These are phyloP conservation scores for Mionectes macconnelli DNA, from an alignment of 2,113 vertebrate genomes.

Conservation along the genomic window DNA sequence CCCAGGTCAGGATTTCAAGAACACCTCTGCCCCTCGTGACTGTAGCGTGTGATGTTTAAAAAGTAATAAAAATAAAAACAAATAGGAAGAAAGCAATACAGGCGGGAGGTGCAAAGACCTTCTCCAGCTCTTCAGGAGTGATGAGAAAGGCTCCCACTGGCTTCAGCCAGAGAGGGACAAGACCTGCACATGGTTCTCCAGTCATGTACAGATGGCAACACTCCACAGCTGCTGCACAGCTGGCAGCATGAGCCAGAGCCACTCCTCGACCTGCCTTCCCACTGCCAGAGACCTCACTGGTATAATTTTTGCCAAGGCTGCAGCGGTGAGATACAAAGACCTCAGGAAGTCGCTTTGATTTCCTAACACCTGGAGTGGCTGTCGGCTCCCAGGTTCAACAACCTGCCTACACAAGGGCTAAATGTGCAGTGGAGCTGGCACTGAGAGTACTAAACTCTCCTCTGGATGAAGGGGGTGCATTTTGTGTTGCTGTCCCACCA, in stretches of 20 bases:
- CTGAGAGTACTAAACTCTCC: background rate
- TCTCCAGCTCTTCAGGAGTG: background rate
- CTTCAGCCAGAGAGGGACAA: background rate
- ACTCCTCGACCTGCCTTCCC: background rate
- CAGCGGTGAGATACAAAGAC: background rate
- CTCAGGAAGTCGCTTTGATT: background rate
- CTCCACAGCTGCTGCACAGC: background rate
- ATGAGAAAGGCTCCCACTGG: background rate
- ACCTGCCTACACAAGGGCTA: background rate
- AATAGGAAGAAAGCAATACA: background rate
- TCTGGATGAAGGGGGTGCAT: background rate
- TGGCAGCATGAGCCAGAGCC: background rate
- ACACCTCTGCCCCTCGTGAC: background rate
- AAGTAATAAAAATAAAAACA: background rate
- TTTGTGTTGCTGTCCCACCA: background rate
- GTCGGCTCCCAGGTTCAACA: background rate
- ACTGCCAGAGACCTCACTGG: background rate
- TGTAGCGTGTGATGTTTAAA: background rate
- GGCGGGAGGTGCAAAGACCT: background rate
- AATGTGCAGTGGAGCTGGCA: background rate
- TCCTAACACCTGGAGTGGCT: background rate
- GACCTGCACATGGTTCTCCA: background rate
- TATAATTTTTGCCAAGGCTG: background rate
- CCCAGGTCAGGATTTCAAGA: background rate
- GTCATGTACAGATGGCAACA: rapidly evolving